Evolutionary conservation across 1,140 invertebrate species (phyloP).

Genomic region (Nymphalis io): DNA sequence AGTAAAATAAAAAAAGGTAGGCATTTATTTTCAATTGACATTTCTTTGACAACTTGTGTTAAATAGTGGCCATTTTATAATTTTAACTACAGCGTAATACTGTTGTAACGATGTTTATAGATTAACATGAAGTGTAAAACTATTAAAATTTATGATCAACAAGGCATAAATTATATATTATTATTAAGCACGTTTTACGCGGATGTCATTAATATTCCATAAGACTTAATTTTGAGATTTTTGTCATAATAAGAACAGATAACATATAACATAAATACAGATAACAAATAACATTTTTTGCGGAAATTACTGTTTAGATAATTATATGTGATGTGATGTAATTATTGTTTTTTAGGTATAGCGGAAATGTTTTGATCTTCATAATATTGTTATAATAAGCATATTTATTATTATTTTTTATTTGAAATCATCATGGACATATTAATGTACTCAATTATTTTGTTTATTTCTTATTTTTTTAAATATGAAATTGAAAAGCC

Average conservation of each 20-base stretch:
- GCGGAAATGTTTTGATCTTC: background rate
- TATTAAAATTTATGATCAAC: slow-evolving; percentile 21
- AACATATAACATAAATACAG: background rate
- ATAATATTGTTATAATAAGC: background rate
- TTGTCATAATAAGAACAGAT: slow-evolving; percentile 6
- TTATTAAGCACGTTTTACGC: slow-evolving; percentile 6
- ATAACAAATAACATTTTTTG: background rate
- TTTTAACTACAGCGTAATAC: background rate
- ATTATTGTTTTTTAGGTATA: background rate
- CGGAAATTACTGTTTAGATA: slow-evolving; percentile 1
- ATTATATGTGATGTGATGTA: background rate
- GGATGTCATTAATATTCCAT: slow-evolving; percentile 20
- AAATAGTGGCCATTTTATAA: background rate
- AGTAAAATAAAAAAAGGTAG: too few relatives aligned
- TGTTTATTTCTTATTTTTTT: too few relatives aligned
- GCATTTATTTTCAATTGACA: too few relatives aligned
- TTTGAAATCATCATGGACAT: too few relatives aligned
- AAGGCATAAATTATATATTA: slow-evolving; percentile 3
- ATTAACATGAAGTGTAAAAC: slow-evolving; percentile 12
- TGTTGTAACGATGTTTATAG: slow-evolving; percentile 1
- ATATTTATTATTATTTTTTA: too few relatives aligned
- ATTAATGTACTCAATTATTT: too few relatives aligned
- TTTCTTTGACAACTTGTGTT: too few relatives aligned
- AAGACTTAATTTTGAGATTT: slow-evolving; percentile 13
- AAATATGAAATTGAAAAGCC: too few relatives aligned